phyloP scores from a whole-genome alignment of 1,140 invertebrate genomes.

The Brachionus asplanchnoidis region DNA sequence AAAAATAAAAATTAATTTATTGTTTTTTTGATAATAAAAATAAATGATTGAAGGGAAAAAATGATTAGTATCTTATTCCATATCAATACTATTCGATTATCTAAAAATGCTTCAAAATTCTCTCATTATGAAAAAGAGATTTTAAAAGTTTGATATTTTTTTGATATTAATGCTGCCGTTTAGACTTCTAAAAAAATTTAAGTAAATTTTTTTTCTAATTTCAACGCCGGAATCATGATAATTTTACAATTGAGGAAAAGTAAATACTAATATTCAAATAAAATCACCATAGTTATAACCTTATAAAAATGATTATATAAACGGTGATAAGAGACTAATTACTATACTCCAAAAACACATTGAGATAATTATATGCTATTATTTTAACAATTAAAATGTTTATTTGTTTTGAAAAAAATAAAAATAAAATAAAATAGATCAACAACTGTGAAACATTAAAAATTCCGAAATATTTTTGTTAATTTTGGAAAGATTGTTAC shows the following conservation, averaged over 20 bases:
- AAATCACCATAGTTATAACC: neutral
- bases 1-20: too few relatives aligned
- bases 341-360: neutral
- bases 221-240: neutral
- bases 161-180: too few relatives aligned
- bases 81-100: too few relatives aligned
- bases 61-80: too few relatives aligned
- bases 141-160: too few relatives aligned
- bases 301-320: neutral
- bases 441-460: neutral
- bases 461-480: neutral
- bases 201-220: neutral
- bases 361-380: neutral
- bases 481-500: too few relatives aligned
- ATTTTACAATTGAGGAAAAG: neutral
- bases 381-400: neutral
- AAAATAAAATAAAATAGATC: neutral
- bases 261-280: neutral
- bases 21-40: too few relatives aligned
- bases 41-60: too few relatives aligned
- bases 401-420: neutral
- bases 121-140: too few relatives aligned
- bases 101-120: too few relatives aligned
- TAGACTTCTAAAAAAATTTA: too few relatives aligned
- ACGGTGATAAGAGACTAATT: neutral